A percentile compares a stretch with the other conserved stretches of the same genome.
phyloP scores from a whole-genome alignment of 2,888 invertebrate species.

The Oligia latruncula region DNA sequence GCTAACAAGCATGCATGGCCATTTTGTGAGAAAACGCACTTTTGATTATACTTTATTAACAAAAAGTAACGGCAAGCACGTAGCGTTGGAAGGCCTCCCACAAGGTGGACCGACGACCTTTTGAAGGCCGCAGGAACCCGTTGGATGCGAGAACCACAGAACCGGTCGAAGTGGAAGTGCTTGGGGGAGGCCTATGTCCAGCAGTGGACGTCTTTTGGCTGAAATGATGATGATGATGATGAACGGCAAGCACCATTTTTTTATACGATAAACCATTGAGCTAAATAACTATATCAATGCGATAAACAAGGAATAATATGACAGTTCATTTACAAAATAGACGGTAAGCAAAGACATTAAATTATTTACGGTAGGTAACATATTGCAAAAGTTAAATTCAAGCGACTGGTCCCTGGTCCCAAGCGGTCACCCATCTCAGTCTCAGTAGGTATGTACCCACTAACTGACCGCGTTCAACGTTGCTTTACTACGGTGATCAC shows the following conservation, averaged over 20 bases:
- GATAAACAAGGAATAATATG: constrained; percentile 2
- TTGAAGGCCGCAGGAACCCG: too few relatives aligned
- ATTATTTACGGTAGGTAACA: not conserved
- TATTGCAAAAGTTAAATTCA: not conserved
- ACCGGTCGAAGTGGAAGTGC: too few relatives aligned
- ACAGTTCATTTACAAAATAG: not conserved
- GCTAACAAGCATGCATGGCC: constrained; percentile 13
- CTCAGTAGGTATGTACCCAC: too few relatives aligned
- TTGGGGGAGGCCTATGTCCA: too few relatives aligned
- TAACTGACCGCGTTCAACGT: not conserved
- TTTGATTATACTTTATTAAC: constrained; percentile 40
- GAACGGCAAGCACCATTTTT: constrained; percentile 13
- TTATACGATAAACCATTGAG: too few relatives aligned
- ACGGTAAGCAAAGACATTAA: not conserved
- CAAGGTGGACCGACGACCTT: too few relatives aligned
- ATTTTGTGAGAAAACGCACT: constrained; percentile 28
- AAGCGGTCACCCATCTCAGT: too few relatives aligned
- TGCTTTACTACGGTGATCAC: constrained; percentile 75
- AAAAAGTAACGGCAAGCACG: constrained; percentile 29
- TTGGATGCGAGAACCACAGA: too few relatives aligned
- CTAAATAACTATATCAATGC: too few relatives aligned
- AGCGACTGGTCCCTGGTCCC: not conserved
- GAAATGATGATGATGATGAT: too few relatives aligned
- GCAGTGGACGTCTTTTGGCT: too few relatives aligned
- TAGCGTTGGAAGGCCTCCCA: too few relatives aligned